phyloP scores from a whole-genome alignment of 2,888 invertebrate genomes.

The Torymus aiolomorphi region DNA sequence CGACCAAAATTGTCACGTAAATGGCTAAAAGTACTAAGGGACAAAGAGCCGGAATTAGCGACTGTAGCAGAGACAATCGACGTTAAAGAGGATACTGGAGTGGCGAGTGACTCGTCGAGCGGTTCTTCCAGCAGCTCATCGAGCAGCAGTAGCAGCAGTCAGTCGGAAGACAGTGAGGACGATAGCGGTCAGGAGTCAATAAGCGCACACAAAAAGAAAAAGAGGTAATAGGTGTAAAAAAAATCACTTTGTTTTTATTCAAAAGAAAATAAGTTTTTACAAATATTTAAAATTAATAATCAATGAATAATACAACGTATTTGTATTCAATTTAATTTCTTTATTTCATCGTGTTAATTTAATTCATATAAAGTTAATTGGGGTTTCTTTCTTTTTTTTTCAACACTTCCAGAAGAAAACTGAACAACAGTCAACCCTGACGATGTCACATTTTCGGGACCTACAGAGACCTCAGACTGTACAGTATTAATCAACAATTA shows the following conservation, averaged over 20 bases:
- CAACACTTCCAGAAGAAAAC: slow-evolving; percentile 72
- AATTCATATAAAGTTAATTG: slow-evolving; percentile 54
- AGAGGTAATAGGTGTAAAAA: slow-evolving; percentile 75
- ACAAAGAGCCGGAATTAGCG: slow-evolving; percentile 87
- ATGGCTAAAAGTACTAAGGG: slow-evolving; percentile 86
- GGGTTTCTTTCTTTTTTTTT: slow-evolving; percentile 58
- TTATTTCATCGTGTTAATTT: slow-evolving; percentile 56
- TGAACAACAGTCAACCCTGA: slow-evolving; percentile 74
- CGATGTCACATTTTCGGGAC: slow-evolving; percentile 71
- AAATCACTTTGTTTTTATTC: slow-evolving; percentile 11
- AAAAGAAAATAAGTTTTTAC: slow-evolving; percentile 5
- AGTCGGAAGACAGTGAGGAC: slow-evolving; percentile 83
- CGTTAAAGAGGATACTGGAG: slow-evolving; percentile 89
- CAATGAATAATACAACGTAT: slow-evolving; percentile 21
- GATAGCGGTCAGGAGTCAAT: slow-evolving; percentile 92
- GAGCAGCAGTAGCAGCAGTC: slow-evolving; percentile 80
- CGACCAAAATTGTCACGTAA: slow-evolving; percentile 96
- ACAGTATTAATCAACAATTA: slow-evolving; percentile 75
- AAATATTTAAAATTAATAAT: slow-evolving; percentile 30
- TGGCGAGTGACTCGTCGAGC: slow-evolving; percentile 96
- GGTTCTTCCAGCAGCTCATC: slow-evolving; percentile 86
- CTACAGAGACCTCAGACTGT: slow-evolving; percentile 75
- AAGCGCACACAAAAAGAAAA: slow-evolving; percentile 88
- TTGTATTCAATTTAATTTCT: slow-evolving; percentile 49
- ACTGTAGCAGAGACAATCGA: slow-evolving; percentile 89